A percentile compares a stretch with the other conserved stretches of the same genome.
Evolutionary conservation across 2,888 invertebrate species (phyloP).

Genomic region (Orthosia gracilis): DNA sequence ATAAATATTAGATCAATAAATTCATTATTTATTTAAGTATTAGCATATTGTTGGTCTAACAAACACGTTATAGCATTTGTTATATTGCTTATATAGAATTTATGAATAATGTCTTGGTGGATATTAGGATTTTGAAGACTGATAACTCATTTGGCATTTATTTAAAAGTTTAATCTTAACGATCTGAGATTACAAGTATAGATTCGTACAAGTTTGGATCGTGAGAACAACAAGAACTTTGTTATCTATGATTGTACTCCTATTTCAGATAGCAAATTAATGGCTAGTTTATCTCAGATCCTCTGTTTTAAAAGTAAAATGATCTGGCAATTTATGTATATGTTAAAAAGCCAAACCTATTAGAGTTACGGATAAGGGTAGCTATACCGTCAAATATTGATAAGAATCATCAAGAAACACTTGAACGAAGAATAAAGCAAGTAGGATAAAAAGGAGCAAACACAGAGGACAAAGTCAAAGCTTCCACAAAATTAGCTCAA

Average conservation of each 20-base stretch:
- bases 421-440: not conserved
- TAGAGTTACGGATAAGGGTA: not conserved
- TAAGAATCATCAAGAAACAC: not conserved
- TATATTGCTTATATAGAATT: conserved; percentile 1
- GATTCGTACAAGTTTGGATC: conserved; percentile 30
- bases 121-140: conserved; percentile 1
- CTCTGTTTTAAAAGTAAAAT: not conserved
- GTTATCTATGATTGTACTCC: conserved; percentile 3
- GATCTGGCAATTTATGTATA: not conserved
- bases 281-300: conserved; percentile 2
- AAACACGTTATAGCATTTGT: not conserved
- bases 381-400: not conserved
- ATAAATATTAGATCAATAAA: conserved; percentile 13
- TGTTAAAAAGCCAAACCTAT: not conserved
- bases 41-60: conserved; percentile 25
- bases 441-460: not conserved
- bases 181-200: conserved; percentile 29
- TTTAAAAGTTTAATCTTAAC: conserved; percentile 2
- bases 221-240: conserved; percentile 19
- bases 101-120: conserved; percentile 10
- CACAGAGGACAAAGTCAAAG: no score
- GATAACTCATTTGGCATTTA: conserved; percentile 5
- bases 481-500: not conserved
- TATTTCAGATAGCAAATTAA: conserved; percentile 18
- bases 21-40: conserved; percentile 29